phyloP scores from a whole-genome alignment of 2,797 vertebrate genomes.

The Percopsis omiscomaycus region DNA sequence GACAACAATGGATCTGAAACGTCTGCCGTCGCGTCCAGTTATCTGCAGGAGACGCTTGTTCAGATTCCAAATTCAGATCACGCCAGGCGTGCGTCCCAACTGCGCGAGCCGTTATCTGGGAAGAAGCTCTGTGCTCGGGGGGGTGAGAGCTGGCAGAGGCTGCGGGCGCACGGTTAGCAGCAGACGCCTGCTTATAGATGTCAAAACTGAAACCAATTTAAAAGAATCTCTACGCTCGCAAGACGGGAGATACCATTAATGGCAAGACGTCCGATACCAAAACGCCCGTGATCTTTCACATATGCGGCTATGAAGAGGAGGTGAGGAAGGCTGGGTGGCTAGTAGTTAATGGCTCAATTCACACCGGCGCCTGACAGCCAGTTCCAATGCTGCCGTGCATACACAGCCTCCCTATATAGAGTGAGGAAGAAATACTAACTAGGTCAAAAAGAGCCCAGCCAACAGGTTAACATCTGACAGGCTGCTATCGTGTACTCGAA shows the following conservation, averaged over 20 bases:
- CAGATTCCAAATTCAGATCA: slow-evolving; percentile 33
- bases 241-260: background rate
- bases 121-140: slow-evolving; percentile 21
- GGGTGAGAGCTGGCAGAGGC: slow-evolving; percentile 44
- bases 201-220: slow-evolving; percentile 4
- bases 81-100: slow-evolving; percentile 22
- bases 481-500: background rate
- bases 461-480: background rate
- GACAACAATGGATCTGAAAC: background rate
- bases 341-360: slow-evolving; percentile 14
- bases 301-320: slow-evolving; percentile 28
- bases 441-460: background rate
- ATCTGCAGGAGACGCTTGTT: slow-evolving; percentile 9
- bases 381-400: slow-evolving; percentile 2
- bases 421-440: background rate
- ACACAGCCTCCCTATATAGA: slow-evolving; percentile 1
- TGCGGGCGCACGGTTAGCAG: slow-evolving; percentile 16
- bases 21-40: slow-evolving; percentile 15
- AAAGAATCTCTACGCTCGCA: no score
- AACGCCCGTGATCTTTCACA: background rate
- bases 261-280: background rate
- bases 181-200: background rate
- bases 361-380: background rate
- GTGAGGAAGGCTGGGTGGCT: slow-evolving; percentile 15
- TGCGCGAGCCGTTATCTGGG: slow-evolving; percentile 14